These are phyloP conservation scores for Anadara kagoshimensis DNA, from an alignment of 1,140 invertebrate species.

Conservation along the genomic window DNA sequence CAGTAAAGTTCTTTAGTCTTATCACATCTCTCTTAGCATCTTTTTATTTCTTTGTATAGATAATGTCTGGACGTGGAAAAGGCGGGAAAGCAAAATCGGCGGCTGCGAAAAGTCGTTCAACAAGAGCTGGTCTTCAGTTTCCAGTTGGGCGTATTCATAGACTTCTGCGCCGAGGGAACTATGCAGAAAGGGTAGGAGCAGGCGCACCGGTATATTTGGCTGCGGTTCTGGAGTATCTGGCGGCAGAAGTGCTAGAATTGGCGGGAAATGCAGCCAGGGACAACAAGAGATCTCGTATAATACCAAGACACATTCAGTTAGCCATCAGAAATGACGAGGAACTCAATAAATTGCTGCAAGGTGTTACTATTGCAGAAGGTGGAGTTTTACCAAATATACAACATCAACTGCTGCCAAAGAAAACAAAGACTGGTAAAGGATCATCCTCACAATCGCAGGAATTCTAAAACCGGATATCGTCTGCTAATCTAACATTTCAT, in stretches of 20 bases:
- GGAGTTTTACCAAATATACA: conserved; percentile 70
- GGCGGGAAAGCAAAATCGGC: conserved; percentile 77
- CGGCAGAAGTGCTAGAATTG: conserved; percentile 67
- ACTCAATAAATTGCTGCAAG: conserved; percentile 60
- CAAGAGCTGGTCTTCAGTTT: conserved; percentile 72
- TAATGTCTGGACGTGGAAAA: conserved; percentile 64
- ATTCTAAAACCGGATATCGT: conserved; percentile 5
- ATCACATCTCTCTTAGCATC: too few species aligned
- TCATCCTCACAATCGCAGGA: conserved; percentile 25
- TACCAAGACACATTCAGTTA: conserved; percentile 62
- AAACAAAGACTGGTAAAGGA: conserved; percentile 31
- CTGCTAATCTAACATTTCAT: too few species aligned
- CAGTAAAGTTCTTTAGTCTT: too few species aligned
- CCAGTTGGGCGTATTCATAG: conserved; percentile 72
- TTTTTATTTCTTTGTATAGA: conserved; percentile 5
- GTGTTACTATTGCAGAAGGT: conserved; percentile 66
- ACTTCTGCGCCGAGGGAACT: conserved; percentile 45
- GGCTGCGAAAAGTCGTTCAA: conserved; percentile 69
- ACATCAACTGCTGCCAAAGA: conserved; percentile 64
- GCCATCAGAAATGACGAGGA: conserved; percentile 70
- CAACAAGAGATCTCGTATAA: conserved; percentile 73
- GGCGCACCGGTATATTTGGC: conserved; percentile 64
- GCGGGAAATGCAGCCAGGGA: conserved; percentile 66
- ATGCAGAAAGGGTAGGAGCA: conserved; percentile 55
- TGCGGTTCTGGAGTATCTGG: conserved; percentile 72